Evolutionary conservation across 2,888 invertebrate genomes (phyloP).

Genomic region (Cantharis flavilabris): DNA sequence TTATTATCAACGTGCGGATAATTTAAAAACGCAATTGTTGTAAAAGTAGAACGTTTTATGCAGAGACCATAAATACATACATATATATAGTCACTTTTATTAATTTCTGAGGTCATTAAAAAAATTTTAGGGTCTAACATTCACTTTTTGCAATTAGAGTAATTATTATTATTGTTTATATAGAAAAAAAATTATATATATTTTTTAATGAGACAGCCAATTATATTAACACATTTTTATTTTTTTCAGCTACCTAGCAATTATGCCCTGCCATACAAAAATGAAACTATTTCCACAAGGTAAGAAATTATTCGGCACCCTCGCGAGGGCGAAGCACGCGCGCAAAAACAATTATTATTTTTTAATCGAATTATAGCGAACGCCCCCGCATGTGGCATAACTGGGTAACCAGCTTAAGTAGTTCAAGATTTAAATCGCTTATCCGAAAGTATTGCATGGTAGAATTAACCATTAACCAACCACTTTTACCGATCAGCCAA

Average conservation of each 20-base stretch:
- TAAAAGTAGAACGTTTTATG: background rate
- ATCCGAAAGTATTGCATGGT: background rate
- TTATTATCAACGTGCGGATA: constrained; percentile 2
- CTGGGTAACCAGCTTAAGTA: background rate
- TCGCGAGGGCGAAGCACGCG: too few relatives aligned
- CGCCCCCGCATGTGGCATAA: background rate
- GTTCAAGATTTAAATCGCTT: background rate
- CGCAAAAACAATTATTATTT: too few relatives aligned
- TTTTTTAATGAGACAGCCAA: background rate
- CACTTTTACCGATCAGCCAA: background rate
- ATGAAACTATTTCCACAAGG: constrained; percentile 52
- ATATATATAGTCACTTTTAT: background rate
- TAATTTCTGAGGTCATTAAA: constrained; percentile 1
- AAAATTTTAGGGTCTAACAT: background rate
- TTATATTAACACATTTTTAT: constrained; percentile 19
- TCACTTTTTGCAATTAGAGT: background rate
- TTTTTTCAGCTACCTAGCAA: constrained; percentile 52
- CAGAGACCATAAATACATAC: background rate
- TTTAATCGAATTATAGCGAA: background rate
- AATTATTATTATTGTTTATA: background rate
- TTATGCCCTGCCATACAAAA: constrained; percentile 51
- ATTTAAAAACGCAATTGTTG: constrained; percentile 28
- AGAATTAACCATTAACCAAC: background rate
- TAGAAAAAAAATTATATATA: background rate
- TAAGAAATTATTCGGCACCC: constrained; percentile 29